Evolutionary conservation across 2,113 vertebrate species (phyloP).

Genomic region (Hydrochoerus hydrochaeris): DNA sequence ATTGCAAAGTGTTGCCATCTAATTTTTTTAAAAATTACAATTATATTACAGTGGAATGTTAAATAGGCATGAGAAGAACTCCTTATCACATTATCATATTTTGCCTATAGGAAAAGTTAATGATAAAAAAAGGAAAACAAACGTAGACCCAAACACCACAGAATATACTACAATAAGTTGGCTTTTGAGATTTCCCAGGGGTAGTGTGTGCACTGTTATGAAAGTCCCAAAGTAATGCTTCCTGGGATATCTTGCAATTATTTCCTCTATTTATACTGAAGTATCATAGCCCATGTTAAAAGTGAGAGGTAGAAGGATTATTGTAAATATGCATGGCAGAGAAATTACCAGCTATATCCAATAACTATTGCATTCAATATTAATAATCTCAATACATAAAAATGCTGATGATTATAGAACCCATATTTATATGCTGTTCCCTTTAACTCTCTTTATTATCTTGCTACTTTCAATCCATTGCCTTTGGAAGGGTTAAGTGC

Average conservation of each 20-base stretch:
- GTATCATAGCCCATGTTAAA: slow-evolving; percentile 87
- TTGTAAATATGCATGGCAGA: slow-evolving; percentile 85
- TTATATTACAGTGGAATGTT: slow-evolving; percentile 72
- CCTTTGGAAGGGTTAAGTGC: slow-evolving; percentile 83
- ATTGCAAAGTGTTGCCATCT: slow-evolving; percentile 77
- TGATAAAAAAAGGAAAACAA: slow-evolving; percentile 69
- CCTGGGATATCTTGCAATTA: slow-evolving; percentile 79
- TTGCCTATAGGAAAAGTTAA: slow-evolving; percentile 68
- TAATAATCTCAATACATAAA: slow-evolving; percentile 79
- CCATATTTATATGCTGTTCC: slow-evolving; percentile 66
- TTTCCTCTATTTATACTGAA: slow-evolving; percentile 84
- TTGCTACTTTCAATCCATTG: slow-evolving; percentile 79
- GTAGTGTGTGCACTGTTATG: slow-evolving; percentile 56
- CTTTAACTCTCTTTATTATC: slow-evolving; percentile 76
- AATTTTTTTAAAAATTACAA: slow-evolving; percentile 59
- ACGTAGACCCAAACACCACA: slow-evolving; percentile 66
- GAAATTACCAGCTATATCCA: slow-evolving; percentile 79
- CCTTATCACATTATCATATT: slow-evolving; percentile 58
- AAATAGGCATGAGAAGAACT: slow-evolving; percentile 62
- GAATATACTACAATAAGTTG: slow-evolving; percentile 75
- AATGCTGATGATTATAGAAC: slow-evolving; percentile 77
- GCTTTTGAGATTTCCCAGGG: slow-evolving; percentile 79
- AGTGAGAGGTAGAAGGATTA: slow-evolving; percentile 89
- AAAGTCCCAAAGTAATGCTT: slow-evolving; percentile 69
- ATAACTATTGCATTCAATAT: slow-evolving; percentile 82